A percentile compares a stretch with the other conserved stretches of the same genome.
Evolutionary conservation across 1,140 invertebrate genomes (phyloP).

Genomic region (Ladona fulva): DNA sequence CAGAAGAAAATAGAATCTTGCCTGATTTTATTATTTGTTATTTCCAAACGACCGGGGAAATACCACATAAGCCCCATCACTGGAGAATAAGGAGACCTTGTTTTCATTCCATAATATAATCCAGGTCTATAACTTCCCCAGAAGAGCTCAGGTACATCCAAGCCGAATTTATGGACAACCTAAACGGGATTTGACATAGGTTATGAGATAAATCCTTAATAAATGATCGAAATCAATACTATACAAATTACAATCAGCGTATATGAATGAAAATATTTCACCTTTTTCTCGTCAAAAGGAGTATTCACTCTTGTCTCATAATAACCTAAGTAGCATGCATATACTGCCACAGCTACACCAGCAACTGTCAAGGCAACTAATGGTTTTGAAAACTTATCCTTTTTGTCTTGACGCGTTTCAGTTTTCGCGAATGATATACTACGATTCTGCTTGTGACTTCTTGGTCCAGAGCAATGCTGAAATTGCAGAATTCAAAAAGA

Average conservation of each 20-base stretch:
- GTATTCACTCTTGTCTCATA: constrained; percentile 81
- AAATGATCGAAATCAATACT: neutral
- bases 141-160: constrained; percentile 68
- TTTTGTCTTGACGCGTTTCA: neutral
- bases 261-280: constrained; percentile 28
- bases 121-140: constrained; percentile 90
- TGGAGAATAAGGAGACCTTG: constrained; percentile 74
- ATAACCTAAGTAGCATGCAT: constrained; percentile 70
- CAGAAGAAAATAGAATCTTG: constrained; percentile 29
- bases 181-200: constrained; percentile 27
- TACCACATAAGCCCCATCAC: constrained; percentile 97
- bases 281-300: constrained; percentile 66
- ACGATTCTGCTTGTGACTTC: too few relatives aligned
- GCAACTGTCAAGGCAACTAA: neutral
- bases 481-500: too few relatives aligned
- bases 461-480: too few relatives aligned
- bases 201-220: constrained; percentile 11
- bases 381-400: neutral
- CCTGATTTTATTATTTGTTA: constrained; percentile 59
- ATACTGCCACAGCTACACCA: constrained; percentile 45
- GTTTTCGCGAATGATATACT: neutral
- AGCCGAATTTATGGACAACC: constrained; percentile 56
- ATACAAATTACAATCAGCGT: neutral
- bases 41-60: constrained; percentile 55
- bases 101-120: constrained; percentile 84